A percentile compares a stretch with the other conserved stretches of the same genome.
Conservation (phyloP, 37 sponge, comb jelly and placozoan species). For the Diacarnus erythraeanus region DNA sequence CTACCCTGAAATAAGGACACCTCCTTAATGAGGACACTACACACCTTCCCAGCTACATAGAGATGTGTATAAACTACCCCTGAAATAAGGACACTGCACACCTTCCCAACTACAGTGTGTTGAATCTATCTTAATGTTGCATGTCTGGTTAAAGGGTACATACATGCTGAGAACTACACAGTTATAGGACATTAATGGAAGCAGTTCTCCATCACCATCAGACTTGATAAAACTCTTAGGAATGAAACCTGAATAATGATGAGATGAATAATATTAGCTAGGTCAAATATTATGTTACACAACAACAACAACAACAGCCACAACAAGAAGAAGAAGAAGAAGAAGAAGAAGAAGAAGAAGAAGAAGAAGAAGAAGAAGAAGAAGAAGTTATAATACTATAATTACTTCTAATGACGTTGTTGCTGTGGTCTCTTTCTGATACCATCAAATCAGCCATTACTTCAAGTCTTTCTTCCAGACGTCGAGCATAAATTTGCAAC, state of each 20-base stretch:
- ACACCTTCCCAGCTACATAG: too few relatives aligned
- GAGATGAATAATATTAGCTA: too few relatives aligned
- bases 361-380: neutral
- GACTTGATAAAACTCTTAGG: neutral
- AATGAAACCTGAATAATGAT: neutral
- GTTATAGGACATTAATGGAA: neutral
- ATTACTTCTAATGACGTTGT: neutral
- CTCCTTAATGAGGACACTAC: too few relatives aligned
- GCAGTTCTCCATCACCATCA: neutral
- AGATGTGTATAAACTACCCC: too few relatives aligned
- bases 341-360: neutral
- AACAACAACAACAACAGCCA: too few relatives aligned
- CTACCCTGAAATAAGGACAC: too few relatives aligned
- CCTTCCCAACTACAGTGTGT: too few relatives aligned
- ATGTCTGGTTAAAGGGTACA: too few relatives aligned
- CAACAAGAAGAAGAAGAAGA: neutral
- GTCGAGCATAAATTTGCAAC: conserved; percentile 13
- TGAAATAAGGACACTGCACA: too few relatives aligned
- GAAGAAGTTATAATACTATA: neutral
- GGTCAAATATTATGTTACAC: too few relatives aligned
- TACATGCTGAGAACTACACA: neutral
- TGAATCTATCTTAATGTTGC: too few relatives aligned
- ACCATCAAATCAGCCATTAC: neutral
- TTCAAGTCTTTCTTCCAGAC: conserved; percentile 12
- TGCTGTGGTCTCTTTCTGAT: conserved; percentile 6